These are phyloP conservation scores for Homarus gammarus DNA, from an alignment of 2,888 invertebrate species.

Conservation along the genomic window DNA sequence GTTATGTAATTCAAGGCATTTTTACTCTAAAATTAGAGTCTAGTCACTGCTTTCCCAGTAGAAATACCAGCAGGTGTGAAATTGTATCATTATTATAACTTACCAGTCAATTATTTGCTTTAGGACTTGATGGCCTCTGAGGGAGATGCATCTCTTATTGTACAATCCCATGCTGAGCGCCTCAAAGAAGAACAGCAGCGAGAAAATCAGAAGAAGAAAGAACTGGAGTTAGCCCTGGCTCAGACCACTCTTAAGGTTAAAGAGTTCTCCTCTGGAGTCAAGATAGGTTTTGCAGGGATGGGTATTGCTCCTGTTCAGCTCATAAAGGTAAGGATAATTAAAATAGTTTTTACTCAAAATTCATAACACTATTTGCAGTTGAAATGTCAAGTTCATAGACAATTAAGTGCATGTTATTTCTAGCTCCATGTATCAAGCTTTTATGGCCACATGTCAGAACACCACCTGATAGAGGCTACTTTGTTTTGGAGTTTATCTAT, in stretches of 20 bases:
- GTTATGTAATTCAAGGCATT: not conserved
- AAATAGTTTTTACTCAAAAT: not conserved
- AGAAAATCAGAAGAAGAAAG: conserved; percentile 82
- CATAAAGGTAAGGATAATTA: conserved; percentile 14
- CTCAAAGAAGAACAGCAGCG: conserved; percentile 82
- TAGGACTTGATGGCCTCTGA: conserved; percentile 75
- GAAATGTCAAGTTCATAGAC: too few species aligned
- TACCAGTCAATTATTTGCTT: too few species aligned
- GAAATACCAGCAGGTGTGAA: too few species aligned
- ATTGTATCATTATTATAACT: too few species aligned
- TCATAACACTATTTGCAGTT: too few species aligned
- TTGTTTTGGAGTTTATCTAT: too few species aligned
- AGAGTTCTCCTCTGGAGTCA: conserved; percentile 72
- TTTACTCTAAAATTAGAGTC: not conserved
- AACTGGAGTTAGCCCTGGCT: conserved; percentile 83
- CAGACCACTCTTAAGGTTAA: conserved; percentile 20
- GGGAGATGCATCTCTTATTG: conserved; percentile 69
- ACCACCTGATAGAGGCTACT: too few species aligned
- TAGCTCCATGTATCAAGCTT: too few species aligned
- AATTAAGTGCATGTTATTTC: too few species aligned
- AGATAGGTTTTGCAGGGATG: conserved; percentile 60
- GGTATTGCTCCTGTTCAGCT: conserved; percentile 33
- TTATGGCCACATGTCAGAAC: too few species aligned
- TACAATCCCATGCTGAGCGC: conserved; percentile 68
- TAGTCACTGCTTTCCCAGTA: not conserved